A percentile compares a stretch with the other conserved stretches of the same genome.
phyloP scores from a whole-genome alignment of 2,888 invertebrate species.

The Heliconius ethilla region DNA sequence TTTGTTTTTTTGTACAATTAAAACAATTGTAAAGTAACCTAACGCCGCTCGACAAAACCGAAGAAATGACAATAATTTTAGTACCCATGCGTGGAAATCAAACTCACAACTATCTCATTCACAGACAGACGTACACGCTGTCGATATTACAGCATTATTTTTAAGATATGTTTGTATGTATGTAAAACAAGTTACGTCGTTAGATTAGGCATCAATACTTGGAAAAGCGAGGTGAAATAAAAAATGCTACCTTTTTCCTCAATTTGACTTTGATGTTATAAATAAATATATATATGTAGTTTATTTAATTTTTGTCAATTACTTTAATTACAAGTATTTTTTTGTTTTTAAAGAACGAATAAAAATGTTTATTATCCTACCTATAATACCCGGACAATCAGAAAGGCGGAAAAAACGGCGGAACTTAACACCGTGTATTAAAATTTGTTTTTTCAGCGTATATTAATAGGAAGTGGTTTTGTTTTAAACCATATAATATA shows the following conservation, averaged over 20 bases:
- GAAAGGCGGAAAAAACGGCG: too few relatives aligned
- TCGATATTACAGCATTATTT: not conserved
- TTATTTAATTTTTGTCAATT: not conserved
- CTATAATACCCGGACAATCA: too few relatives aligned
- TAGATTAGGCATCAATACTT: not conserved
- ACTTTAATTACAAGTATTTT: not conserved
- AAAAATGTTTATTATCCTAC: too few relatives aligned
- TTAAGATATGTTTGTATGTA: not conserved
- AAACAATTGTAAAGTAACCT: too few relatives aligned
- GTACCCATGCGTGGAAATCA: not conserved
- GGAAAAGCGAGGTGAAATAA: not conserved
- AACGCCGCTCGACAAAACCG: too few relatives aligned
- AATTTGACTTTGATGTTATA: not conserved
- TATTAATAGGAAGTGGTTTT: too few relatives aligned
- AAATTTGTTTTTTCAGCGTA: too few relatives aligned
- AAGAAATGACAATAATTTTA: too few relatives aligned
- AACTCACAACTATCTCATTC: not conserved
- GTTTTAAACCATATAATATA: too few relatives aligned
- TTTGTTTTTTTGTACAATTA: too few relatives aligned
- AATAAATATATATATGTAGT: not conserved
- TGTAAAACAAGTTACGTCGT: constrained; percentile 1
- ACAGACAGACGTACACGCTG: too few relatives aligned
- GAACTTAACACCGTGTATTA: too few relatives aligned
- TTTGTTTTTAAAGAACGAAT: not conserved
- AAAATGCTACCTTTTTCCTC: constrained; percentile 3